A percentile compares a stretch with the other conserved stretches of the same genome.
These are phyloP conservation scores for Phaethon lepturus DNA, from an alignment of 2,113 vertebrate species.

Conservation along the genomic window DNA sequence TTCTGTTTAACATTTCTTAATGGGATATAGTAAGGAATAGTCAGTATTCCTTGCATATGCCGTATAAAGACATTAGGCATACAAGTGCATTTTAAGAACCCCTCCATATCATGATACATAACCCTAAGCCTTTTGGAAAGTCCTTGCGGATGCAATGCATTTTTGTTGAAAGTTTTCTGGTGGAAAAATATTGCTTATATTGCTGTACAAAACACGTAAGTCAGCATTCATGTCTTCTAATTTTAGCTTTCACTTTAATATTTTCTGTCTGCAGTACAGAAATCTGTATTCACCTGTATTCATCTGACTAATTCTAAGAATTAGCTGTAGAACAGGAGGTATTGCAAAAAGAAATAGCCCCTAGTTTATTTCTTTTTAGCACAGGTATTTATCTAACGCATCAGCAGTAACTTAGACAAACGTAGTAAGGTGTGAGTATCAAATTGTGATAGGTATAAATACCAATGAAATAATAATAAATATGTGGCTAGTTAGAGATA, in stretches of 20 bases:
- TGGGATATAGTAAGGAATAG: background rate
- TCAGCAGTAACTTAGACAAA: background rate
- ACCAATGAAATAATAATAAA: background rate
- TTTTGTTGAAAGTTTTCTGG: background rate
- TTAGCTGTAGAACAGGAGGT: background rate
- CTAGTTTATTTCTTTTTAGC: background rate
- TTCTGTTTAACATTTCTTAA: background rate
- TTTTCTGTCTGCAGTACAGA: background rate
- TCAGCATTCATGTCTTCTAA: background rate
- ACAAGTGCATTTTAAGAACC: background rate
- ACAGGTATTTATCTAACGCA: background rate
- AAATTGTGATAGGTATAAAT: background rate
- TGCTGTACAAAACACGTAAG: background rate
- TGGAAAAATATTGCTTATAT: background rate
- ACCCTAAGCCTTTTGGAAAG: background rate
- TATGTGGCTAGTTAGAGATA: background rate
- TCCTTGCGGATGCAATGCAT: background rate
- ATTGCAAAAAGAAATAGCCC: background rate
- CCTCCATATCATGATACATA: background rate
- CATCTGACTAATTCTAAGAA: background rate
- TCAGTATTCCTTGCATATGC: background rate
- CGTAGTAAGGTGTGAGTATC: background rate
- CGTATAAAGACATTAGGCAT: background rate
- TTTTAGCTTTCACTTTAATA: background rate
- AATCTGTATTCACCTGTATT: background rate